Conservation (phyloP, 2,888 invertebrate genomes). For the Diadromus collaris region DNA sequence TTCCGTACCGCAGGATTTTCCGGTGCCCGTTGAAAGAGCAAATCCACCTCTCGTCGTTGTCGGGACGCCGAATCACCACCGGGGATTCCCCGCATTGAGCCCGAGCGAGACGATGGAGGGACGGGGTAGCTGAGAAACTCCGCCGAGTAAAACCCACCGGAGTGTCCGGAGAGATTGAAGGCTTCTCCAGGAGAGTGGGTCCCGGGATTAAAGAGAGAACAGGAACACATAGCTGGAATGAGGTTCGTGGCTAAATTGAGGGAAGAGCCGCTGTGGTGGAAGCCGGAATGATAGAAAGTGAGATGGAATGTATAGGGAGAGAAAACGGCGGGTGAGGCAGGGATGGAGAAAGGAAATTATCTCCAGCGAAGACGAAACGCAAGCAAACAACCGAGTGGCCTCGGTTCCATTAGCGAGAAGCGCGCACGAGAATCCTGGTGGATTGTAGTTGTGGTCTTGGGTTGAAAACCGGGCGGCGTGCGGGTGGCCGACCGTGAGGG, state of each 20-base stretch:
- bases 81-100: conserved; percentile 13
- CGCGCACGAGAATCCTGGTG: conserved; percentile 52
- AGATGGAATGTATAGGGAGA: conserved; percentile 11
- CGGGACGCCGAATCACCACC: conserved; percentile 14
- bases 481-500: conserved; percentile 18
- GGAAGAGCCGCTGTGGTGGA: conserved; percentile 7
- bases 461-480: conserved; percentile 37
- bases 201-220: conserved; percentile 53
- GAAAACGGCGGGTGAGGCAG: conserved; percentile 22
- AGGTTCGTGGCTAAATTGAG: conserved; percentile 42
- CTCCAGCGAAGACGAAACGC: conserved; percentile 45
- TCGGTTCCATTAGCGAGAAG: conserved; percentile 57
- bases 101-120: conserved; percentile 19
- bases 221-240: conserved; percentile 22
- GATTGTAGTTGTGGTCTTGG: conserved; percentile 42
- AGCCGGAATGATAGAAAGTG: conserved; percentile 28
- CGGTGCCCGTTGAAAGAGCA: conserved; percentile 25
- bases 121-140: conserved; percentile 24
- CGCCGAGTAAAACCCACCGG: conserved; percentile 29
- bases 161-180: conserved; percentile 53
- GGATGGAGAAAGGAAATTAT: conserved; percentile 21
- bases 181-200: conserved; percentile 31
- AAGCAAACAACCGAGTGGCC: conserved; percentile 59
- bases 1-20: background rate
- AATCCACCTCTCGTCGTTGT: conserved; percentile 43